phyloP scores from a whole-genome alignment of 2,113 vertebrate species.

The Pseudorasbora parva region DNA sequence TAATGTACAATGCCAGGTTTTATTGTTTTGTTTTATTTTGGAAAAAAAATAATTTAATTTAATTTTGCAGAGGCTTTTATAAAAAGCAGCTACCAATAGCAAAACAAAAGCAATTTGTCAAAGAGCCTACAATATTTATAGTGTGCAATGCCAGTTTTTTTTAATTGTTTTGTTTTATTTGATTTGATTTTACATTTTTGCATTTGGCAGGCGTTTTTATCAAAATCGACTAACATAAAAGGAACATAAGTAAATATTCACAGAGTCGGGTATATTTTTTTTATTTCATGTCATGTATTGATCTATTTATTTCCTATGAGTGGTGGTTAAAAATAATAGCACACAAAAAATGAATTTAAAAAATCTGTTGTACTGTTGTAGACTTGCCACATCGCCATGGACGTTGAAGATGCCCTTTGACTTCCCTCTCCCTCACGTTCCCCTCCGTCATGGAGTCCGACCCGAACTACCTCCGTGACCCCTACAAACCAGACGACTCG shows the following conservation, averaged over 20 bases:
- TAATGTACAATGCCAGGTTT: no score
- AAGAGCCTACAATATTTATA: not conserved
- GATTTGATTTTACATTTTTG: not conserved
- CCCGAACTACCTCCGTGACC: conserved; percentile 1
- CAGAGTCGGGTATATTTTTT: not conserved
- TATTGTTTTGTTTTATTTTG: not conserved
- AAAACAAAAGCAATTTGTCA: not conserved
- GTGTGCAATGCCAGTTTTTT: not conserved
- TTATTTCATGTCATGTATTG: not conserved
- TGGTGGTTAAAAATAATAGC: not conserved
- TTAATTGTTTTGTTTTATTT: not conserved
- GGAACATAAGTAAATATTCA: not conserved
- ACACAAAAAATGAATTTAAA: not conserved
- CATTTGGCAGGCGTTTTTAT: no score
- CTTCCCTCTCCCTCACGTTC: not conserved
- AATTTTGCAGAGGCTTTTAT: not conserved
- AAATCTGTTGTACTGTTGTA: not conserved
- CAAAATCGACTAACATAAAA: not conserved
- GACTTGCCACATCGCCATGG: not conserved
- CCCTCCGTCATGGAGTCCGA: conserved; percentile 34
- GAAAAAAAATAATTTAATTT: no score
- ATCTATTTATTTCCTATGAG: not conserved
- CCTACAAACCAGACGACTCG: not conserved
- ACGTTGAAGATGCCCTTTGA: conserved; percentile 12
- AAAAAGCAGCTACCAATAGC: not conserved